Evolutionary conservation across 1,140 invertebrate genomes (phyloP), one percentile per base, ranked within the genome.

Genomic region (Drosophila asahinai): DNA sequence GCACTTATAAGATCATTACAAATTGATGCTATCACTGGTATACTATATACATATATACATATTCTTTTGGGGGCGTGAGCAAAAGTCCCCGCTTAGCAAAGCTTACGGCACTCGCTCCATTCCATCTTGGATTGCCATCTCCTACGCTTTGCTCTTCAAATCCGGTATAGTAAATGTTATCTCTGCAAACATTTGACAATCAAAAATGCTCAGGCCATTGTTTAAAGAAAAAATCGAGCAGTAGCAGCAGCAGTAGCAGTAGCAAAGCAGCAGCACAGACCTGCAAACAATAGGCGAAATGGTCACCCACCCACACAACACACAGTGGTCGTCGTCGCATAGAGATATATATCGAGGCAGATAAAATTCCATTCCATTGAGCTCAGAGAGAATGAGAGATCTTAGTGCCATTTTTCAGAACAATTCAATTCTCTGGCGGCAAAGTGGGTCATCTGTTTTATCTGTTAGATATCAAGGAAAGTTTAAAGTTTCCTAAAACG

Each of bases 101-200:
- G 72, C 78, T 81, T 74, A 77, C 60, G 64, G 62, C 71, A 84
- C 78, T 83, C 77, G 61, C 71, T 45, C 43, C 57, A 27, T 74
- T 60, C 48, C 62, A 36, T 11, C 48, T 51, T 51, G 40, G 67
- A 47, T 38, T 60, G 67, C 45, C 84, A 90, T 90, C 82, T 82
- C 51, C 71, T 77, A 58, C 73, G 77, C 81, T 81, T 72, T 57
- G 54, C 75, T 80, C 54, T 86, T 72, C 70, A 82, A 89, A 89
- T 91, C 86, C 86, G 73, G 71, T 57, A 90, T 90, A 68, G 86
- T 82, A 89, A 89, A 89, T 89, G 86, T 89, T 89, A 89, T 89
- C 86, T 89, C 76, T 70, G 86, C 86, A 90, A 89, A 89, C 86
- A 89, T 89, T 89, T 89, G 86, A 89, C 86, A 89, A 89, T 89